Evolutionary conservation across 2,797 vertebrate genomes (phyloP).

Genomic region (Helostoma temminkii): DNA sequence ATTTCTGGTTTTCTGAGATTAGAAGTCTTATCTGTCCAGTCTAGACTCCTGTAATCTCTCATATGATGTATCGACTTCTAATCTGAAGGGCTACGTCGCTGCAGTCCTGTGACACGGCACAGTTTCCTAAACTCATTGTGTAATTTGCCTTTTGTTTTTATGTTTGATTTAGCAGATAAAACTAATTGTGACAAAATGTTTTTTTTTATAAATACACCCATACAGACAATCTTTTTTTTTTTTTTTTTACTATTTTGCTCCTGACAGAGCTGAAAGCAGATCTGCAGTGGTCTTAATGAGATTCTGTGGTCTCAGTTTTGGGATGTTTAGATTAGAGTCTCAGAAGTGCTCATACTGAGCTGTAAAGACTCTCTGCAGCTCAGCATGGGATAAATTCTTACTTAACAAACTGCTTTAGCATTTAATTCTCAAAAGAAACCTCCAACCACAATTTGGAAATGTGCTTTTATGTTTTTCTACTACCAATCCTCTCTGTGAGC

Average conservation of each 20-base stretch:
- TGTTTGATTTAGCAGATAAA: background rate
- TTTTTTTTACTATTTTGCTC: no score
- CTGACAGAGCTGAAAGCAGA: conserved; percentile 5
- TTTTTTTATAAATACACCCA: background rate
- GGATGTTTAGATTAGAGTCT: conserved; percentile 5
- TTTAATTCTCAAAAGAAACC: conserved; percentile 28
- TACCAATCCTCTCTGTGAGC: conserved; percentile 2
- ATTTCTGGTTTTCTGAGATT: conserved; percentile 46
- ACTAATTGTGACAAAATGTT: background rate
- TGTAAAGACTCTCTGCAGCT: conserved; percentile 28
- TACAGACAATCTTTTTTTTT: no score
- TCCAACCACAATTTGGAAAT: conserved; percentile 3
- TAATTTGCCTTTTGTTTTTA: conserved; percentile 1
- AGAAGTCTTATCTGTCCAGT: conserved; percentile 49
- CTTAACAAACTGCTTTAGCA: conserved; percentile 29
- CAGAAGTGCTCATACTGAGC: conserved; percentile 16
- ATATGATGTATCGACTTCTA: conserved; percentile 31
- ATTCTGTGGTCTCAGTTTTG: conserved; percentile 18
- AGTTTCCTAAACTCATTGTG: background rate
- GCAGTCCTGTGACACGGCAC: conserved; percentile 5
- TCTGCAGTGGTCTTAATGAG: background rate
- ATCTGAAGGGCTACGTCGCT: conserved; percentile 43
- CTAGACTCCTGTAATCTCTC: conserved; percentile 62
- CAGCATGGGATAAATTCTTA: conserved; percentile 34
- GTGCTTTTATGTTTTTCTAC: conserved; percentile 7